These are phyloP conservation scores for Nerophis lumbriciformis DNA, from an alignment of 2,113 vertebrate genomes.

Conservation along the genomic window DNA sequence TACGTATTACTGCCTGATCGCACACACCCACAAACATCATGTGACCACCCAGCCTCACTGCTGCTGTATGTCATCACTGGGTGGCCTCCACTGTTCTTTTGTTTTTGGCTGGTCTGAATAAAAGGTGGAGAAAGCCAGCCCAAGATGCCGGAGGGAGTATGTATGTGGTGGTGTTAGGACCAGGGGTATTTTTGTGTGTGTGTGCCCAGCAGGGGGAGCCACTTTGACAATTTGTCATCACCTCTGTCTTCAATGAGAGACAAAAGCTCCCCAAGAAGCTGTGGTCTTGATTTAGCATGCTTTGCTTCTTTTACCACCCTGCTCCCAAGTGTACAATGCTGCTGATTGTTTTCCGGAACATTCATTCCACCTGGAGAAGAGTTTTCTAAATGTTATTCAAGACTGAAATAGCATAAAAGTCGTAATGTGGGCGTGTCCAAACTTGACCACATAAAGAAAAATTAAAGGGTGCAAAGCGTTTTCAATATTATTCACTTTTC, in stretches of 20 bases:
- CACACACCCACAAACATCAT: slow-evolving; percentile 6
- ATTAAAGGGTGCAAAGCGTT: too few species aligned
- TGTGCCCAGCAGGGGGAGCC: slow-evolving; percentile 65
- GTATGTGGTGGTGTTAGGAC: slow-evolving; percentile 10
- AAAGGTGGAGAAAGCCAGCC: slow-evolving; percentile 29
- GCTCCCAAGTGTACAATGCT: too few species aligned
- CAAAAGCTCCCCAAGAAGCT: not conserved
- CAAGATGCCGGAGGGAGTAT: slow-evolving; percentile 13
- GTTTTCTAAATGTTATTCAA: too few species aligned
- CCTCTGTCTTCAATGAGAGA: too few species aligned
- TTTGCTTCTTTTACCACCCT: too few species aligned
- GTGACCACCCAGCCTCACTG: not conserved
- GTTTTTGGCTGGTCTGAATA: slow-evolving; percentile 34
- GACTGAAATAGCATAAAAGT: too few species aligned
- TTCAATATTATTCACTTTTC: too few species aligned
- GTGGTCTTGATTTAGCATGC: not conserved
- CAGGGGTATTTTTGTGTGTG: slow-evolving; percentile 48
- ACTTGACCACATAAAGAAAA: too few species aligned
- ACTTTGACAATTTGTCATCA: slow-evolving; percentile 55
- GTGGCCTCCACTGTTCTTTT: slow-evolving; percentile 50
- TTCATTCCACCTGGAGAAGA: too few species aligned
- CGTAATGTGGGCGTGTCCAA: too few species aligned
- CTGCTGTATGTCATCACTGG: slow-evolving; percentile 40
- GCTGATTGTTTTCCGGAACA: too few species aligned
- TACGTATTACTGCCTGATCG: slow-evolving; percentile 62